Evolutionary conservation across 1,140 invertebrate species (phyloP), one percentile per base, ranked within the genome.

Genomic region (Homalodisca vitripennis): DNA sequence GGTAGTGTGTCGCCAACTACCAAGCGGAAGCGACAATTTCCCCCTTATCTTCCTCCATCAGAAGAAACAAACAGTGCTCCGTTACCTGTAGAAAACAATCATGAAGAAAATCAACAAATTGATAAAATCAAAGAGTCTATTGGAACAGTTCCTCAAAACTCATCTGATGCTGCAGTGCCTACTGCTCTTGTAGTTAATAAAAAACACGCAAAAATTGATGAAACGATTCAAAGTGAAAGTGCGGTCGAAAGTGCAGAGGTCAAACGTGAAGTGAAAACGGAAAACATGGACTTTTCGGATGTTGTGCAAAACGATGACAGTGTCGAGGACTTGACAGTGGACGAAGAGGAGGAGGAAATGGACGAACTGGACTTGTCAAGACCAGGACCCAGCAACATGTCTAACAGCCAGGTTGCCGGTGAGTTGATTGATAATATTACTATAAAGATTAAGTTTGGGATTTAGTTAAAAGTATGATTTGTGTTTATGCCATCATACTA

Each of bases 321-420:
- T 72, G 71, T 73, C 12, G 73, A 73, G 64, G 73, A 74, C 60
- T 57, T 72, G 67, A 65, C 71, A n/a, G 30, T 74, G 41, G 73
- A 74, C 66, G 73, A 74, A 32, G 73, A 74, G 69, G 66, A 65
- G 53, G 73, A 71, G 41, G 69, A 71, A 69, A 67, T 70, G 66
- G 68, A 69, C 55, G 70, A 71, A 74, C 60, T 65, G 46, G 71
- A 72, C 53, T 34, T 71, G 55, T 74, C 73, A 20, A 63, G 68
- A 63, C 69, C 73, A 14, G 73, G 73, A 67, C 72, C 73, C 30
- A 73, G 71, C 24, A 69, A 71, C 65, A 34, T 66, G 27, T 64
- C 72, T 31, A 70, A 70, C 66, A 73, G 67, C 69, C 66, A 69
- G 30, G 48, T 53, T 65, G 62, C 62, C 24, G 68, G 68, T 70